Base-by-base conservation (phyloP, 2,888 invertebrate species). In the Ormyrus labotus region DNA sequence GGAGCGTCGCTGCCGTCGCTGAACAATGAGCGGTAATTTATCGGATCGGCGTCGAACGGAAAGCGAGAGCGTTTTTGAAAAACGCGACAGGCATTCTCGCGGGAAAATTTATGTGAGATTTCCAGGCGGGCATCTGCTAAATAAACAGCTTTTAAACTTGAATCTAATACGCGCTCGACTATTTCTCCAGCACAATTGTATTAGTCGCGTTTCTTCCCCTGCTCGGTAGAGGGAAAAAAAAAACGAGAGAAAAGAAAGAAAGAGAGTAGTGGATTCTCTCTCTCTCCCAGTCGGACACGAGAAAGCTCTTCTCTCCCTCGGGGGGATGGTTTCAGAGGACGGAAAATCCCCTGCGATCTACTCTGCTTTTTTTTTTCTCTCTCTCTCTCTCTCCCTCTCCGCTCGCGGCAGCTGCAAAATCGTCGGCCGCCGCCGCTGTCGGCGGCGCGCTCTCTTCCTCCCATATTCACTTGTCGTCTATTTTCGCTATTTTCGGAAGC, bases 281-380 rank as follows among this genome's bases (percentile, higher is more conserved):
- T 45, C 63, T 61, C 69, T 61, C 69, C 6, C 85, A 85, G 85
- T 85, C 83, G 87, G 87, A 90, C 90, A 90, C 84, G 90, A 87
- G 88, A 90, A 90, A 89, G 90, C 90, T 90, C 87, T 90, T 84
- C 86, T 85, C 87, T 84, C 83, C 83, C 85, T 71, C 53, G 51
- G 64, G 78, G 64, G 81, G 76, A 78, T 75, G 75, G 78, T 64
- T 79, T 74, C 34, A 13, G n/a, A 51, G 60, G 50, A 67, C 63
- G 81, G 74, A 78, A 82, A 82, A 80, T 78, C 82, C 80, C 73
- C 50, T 55, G 64, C 80, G 73, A 82, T 80, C 77, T 74, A 72
- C 72, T 55, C 19, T 58, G 58, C 50, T 51, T 47, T 50, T 60
- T 64, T 48, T 13, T 50, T 11, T 65, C 64, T 75, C 60, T 19